Base-by-base conservation (phyloP, 2,888 invertebrate genomes). In the Caenorhabditis zanzibari region DNA sequence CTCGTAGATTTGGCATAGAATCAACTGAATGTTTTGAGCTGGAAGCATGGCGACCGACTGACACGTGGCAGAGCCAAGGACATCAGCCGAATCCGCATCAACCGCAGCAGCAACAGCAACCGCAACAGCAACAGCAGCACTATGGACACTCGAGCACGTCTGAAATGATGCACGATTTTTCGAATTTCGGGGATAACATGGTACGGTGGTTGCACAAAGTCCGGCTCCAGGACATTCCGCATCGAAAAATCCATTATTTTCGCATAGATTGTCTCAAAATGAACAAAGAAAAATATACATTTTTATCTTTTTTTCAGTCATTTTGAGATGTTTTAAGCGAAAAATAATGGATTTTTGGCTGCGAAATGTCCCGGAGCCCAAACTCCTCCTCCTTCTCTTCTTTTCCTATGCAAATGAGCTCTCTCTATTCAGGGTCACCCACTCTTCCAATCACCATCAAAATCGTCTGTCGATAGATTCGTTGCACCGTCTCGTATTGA, bases 21-120 rank as follows among this genome's bases (percentile, higher is more conserved):
- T 63, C 79, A 79, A 80, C 77, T 71, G 69, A 72, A 32, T 54
- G 54, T 80, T 80, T 80, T 80, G 79, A 80, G 79, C 64, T 80
- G 72, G 79, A 80, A 64, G 79, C 72, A 58, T 80, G 79, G 79
- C 64, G 72, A 58, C 72, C 79, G 58, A 80, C 79, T 16, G 72
- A 72, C 72, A 26, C 64, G 64, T 80, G 79, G 68, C 68, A 68
- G 79, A 80, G 47, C 16, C 44, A n/a, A 19, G 76, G 32, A 68
- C 56, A 58, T 24, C 75, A 66, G 22, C 63, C 35, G 44, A 26
- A 59, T 4, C n/a, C 28, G 19, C 41, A 52, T 52, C 68, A 56
- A 19, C 22, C 28, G 35, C 64, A 66, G 35, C 54, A 54, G 9
- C 54, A 54, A 10, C 56, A 66, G 35, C 32, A 7, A 49, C 64